These are phyloP conservation scores for Leuciscus idus DNA, from an alignment of 2,113 vertebrate species.

Conservation along the genomic window DNA sequence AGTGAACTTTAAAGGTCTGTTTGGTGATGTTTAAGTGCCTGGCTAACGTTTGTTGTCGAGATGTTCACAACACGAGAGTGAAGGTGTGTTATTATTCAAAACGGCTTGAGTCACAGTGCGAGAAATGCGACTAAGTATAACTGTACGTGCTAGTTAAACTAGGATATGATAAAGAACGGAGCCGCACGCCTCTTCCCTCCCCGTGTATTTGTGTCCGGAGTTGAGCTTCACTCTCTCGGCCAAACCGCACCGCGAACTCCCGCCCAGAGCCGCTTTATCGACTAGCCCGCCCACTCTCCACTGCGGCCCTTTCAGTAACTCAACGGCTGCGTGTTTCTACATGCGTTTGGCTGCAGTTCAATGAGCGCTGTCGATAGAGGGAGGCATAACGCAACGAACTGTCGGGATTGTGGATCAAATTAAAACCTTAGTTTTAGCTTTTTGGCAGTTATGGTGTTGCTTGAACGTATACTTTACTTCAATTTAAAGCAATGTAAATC, in stretches of 20 bases:
- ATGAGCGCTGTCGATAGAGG: background rate
- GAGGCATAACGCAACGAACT: background rate
- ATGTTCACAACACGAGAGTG: constrained; percentile 19
- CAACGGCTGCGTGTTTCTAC: constrained; percentile 4
- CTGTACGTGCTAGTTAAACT: constrained; percentile 2
- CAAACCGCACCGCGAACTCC: constrained; percentile 51
- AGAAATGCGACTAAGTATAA: background rate
- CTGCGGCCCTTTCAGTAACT: constrained; percentile 28
- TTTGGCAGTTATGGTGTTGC: background rate
- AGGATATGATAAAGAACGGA: background rate
- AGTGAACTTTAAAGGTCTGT: constrained; percentile 29
- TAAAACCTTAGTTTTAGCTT: background rate
- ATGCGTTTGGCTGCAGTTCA: constrained; percentile 10
- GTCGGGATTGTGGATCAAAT: background rate
- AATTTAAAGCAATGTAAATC: background rate
- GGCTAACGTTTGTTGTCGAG: constrained; percentile 39
- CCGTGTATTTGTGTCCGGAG: constrained; percentile 45
- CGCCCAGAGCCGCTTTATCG: constrained; percentile 44
- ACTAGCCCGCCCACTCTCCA: constrained; percentile 41
- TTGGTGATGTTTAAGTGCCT: constrained; percentile 22
- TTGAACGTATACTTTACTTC: background rate
- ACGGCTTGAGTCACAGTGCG: background rate
- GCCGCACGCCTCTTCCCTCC: constrained; percentile 33
- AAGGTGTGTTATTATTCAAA: constrained; percentile 32
- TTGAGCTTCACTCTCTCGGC: constrained; percentile 48